Evolutionary conservation across 2,797 vertebrate genomes (phyloP).

Genomic region (Enteromius treurensis): DNA sequence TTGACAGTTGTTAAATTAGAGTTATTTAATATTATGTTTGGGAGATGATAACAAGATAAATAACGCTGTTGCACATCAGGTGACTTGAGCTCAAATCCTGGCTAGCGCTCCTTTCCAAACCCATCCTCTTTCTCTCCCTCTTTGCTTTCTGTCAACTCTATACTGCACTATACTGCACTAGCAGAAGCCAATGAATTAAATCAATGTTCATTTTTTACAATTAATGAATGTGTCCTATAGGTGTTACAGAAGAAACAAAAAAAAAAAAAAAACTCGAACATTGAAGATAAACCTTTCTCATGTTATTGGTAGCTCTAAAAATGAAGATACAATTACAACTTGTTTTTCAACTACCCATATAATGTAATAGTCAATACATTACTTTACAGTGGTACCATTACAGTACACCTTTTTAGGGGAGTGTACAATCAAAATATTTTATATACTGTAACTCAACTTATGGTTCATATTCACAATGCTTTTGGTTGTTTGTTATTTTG

Average conservation of each 20-base stretch:
- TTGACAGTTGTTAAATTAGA: background rate
- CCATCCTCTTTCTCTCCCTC: background rate
- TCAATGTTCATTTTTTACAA: too few species aligned
- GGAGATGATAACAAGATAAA: background rate
- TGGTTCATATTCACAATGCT: background rate
- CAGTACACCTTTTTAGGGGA: background rate
- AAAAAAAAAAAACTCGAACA: too few species aligned
- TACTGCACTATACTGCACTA: background rate
- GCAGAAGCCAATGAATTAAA: background rate
- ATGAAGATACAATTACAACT: too few species aligned
- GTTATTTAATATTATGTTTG: background rate
- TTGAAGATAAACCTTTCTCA: too few species aligned
- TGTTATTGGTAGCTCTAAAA: too few species aligned
- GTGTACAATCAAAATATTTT: background rate
- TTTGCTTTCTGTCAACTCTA: background rate
- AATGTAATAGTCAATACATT: background rate
- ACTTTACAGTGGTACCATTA: background rate
- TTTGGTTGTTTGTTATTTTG: conserved; percentile 48
- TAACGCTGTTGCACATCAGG: background rate
- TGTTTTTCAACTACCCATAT: too few species aligned
- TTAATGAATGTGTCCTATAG: too few species aligned
- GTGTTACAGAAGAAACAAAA: too few species aligned
- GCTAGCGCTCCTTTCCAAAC: background rate
- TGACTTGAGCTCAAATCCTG: background rate
- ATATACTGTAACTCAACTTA: background rate